Evolutionary conservation across 2,113 vertebrate species (phyloP).

Genomic region (Gobiocypris rarus): DNA sequence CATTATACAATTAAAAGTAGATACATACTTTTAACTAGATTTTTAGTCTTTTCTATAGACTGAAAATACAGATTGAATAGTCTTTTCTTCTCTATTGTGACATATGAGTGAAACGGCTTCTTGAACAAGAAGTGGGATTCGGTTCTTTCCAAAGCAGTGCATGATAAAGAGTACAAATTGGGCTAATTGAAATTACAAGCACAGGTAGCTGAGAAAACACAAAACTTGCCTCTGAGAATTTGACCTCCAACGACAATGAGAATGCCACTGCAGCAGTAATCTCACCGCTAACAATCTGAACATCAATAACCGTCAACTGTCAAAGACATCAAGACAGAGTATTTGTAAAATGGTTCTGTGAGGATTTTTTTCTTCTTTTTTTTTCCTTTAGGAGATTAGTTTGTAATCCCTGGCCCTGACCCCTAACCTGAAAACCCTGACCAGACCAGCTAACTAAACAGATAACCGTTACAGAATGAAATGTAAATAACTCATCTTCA

Average conservation of each 20-base stretch:
- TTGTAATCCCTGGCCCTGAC: slow-evolving; percentile 31
- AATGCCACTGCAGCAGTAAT: neutral
- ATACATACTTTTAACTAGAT: neutral
- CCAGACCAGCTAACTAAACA: slow-evolving; percentile 29
- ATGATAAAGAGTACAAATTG: neutral
- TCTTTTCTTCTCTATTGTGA: neutral
- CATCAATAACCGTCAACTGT: neutral
- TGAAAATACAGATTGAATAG: neutral
- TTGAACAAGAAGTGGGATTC: too few species aligned
- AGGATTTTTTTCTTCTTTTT: neutral
- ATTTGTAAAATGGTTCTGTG: neutral
- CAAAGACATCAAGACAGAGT: neutral
- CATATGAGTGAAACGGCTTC: too few species aligned
- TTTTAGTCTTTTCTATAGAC: neutral
- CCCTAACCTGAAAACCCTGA: slow-evolving; percentile 33
- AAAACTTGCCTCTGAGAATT: neutral
- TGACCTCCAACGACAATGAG: neutral
- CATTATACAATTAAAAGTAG: too few species aligned
- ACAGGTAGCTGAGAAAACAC: neutral
- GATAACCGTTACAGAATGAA: slow-evolving; percentile 3
- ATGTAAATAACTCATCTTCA: neutral
- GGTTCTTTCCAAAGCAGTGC: neutral
- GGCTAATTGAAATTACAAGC: neutral
- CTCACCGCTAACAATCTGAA: slow-evolving; percentile 1
- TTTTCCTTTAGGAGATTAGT: neutral